Conservation (phyloP, 2,113 vertebrate genomes). For the Eptesicus fuscus region DNA sequence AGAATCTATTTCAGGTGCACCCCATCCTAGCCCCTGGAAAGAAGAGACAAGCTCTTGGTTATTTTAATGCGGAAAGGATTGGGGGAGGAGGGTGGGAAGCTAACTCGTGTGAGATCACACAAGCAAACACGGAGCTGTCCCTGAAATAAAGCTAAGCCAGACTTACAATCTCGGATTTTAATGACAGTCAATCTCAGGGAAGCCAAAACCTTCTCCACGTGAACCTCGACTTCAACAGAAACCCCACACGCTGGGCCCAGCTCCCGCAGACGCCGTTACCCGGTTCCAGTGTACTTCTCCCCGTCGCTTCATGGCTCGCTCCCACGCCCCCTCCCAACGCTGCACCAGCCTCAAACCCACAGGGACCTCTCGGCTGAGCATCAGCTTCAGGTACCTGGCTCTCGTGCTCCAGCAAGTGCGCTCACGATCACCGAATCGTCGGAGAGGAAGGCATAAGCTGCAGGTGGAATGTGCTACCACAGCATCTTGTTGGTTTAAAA, state of each 20-base stretch:
- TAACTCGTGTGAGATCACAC: background rate
- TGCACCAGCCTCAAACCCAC: background rate
- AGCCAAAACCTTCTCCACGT: background rate
- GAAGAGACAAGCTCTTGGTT: background rate
- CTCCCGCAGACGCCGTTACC: background rate
- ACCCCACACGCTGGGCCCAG: background rate
- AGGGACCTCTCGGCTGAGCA: background rate
- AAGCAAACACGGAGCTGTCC: background rate
- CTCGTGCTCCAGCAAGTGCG: background rate
- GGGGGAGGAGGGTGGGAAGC: background rate
- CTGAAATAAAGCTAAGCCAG: background rate
- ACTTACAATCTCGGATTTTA: conserved; percentile 44
- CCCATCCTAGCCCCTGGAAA: background rate
- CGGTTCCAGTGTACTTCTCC: background rate
- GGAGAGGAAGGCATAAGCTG: background rate
- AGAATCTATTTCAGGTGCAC: background rate
- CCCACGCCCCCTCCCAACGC: background rate
- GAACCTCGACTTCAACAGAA: background rate
- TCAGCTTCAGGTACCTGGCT: background rate
- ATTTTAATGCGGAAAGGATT: background rate
- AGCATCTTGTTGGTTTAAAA: background rate
- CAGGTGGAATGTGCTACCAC: background rate
- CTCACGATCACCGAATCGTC: background rate
- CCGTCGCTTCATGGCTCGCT: background rate
- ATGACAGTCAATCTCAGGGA: background rate